A percentile compares a stretch with the other conserved stretches of the same genome.
phyloP scores from a whole-genome alignment of 2,888 invertebrate species.

The Caenorhabditis virilis region DNA sequence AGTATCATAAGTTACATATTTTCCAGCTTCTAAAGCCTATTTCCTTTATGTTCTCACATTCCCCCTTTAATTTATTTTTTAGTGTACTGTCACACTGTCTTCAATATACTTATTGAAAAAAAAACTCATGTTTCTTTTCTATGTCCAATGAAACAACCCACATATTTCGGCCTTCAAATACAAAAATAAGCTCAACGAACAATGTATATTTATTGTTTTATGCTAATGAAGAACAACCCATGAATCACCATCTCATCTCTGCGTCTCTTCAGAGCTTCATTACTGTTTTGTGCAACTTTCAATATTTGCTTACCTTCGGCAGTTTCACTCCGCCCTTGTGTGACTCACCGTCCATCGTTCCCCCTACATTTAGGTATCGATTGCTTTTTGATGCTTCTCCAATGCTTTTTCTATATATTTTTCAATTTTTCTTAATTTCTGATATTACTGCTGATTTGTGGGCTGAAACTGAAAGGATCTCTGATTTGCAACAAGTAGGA shows the following conservation, averaged over 20 bases:
- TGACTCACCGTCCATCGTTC: background rate
- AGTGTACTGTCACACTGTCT: too few relatives aligned
- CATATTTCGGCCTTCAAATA: background rate
- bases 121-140: too few relatives aligned
- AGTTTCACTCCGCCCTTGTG: too few relatives aligned
- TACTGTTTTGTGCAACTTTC: slow-evolving; percentile 1
- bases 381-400: slow-evolving; percentile 11
- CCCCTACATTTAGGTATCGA: slow-evolving; percentile 8
- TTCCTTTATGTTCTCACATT: too few relatives aligned
- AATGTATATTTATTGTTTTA: slow-evolving; percentile 5
- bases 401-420: slow-evolving; percentile 2
- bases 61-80: too few relatives aligned
- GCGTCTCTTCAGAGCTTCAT: slow-evolving; percentile 6
- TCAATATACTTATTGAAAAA: too few relatives aligned
- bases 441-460: slow-evolving; percentile 54
- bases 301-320: slow-evolving; percentile 19
- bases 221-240: slow-evolving; percentile 39
- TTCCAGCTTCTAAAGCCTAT: too few relatives aligned
- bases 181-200: background rate
- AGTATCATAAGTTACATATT: too few relatives aligned
- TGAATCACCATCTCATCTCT: slow-evolving; percentile 11
- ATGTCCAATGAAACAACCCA: too few relatives aligned
- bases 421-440: slow-evolving; percentile 2
- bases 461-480: slow-evolving; percentile 65
- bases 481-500: slow-evolving; percentile 64